A percentile compares a stretch with the other conserved stretches of the same genome.
These are phyloP conservation scores for Momotus momota DNA, from an alignment of 2,797 vertebrate species.

Conservation along the genomic window DNA sequence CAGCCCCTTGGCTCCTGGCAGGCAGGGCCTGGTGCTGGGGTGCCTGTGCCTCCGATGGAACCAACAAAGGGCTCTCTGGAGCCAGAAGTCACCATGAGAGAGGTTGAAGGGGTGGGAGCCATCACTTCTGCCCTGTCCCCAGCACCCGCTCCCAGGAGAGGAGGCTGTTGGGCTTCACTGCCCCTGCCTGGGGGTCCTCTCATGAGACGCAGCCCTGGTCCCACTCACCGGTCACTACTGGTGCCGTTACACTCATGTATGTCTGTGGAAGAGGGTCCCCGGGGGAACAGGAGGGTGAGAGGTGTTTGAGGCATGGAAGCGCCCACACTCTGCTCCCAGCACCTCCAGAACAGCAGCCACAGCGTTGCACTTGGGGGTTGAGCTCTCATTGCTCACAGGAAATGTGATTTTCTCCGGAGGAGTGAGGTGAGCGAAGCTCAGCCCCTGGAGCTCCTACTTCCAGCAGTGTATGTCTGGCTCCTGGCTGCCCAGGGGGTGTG, in stretches of 20 bases:
- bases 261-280: neutral
- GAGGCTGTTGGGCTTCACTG: neutral
- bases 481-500: too few species aligned
- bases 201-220: fast-evolving
- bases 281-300: neutral
- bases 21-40: too few species aligned
- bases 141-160: fast-evolving
- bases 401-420: too few species aligned
- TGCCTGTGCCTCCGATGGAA: neutral
- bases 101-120: neutral
- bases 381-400: neutral
- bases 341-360: fast-evolving
- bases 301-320: neutral
- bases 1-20: neutral
- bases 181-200: fast-evolving
- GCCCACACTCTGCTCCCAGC: neutral
- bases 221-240: fast-evolving
- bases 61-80: neutral
- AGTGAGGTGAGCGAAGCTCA: too few species aligned
- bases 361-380: too few species aligned
- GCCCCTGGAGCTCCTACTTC: too few species aligned
- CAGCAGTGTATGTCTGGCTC: too few species aligned
- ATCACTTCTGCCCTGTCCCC: neutral
- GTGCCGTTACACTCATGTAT: fast-evolving
- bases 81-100: neutral